Conservation (phyloP, 2,113 vertebrate genomes). For the Leiothrix lutea region DNA sequence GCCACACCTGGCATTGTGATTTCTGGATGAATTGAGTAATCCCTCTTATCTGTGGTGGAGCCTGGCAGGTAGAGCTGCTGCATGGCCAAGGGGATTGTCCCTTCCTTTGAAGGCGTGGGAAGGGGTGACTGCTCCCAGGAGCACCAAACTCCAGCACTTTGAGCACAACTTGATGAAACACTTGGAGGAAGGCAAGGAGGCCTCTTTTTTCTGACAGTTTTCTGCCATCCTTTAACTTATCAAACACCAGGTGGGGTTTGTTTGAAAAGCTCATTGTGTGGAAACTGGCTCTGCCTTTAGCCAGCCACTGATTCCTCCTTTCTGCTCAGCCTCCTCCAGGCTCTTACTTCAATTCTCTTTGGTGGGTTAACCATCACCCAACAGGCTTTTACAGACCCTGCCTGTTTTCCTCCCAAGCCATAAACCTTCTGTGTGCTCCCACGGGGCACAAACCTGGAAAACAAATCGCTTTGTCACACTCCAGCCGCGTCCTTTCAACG, state of each 20-base stretch:
- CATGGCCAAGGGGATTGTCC: accelerated
- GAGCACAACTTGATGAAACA: not conserved
- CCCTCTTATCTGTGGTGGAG: accelerated
- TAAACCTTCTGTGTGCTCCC: not conserved
- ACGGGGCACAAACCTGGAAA: not conserved
- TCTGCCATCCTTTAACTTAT: not conserved
- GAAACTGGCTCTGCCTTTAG: not conserved
- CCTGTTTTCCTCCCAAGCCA: not conserved
- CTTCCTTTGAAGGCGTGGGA: accelerated
- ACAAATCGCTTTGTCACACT: not conserved
- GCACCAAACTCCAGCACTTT: accelerated
- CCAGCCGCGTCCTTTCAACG: not conserved
- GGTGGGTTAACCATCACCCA: slow-evolving; percentile 9
- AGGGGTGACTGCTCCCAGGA: accelerated
- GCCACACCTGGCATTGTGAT: accelerated
- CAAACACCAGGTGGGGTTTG: not conserved
- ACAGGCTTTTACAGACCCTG: slow-evolving; percentile 21
- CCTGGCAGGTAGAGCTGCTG: not conserved
- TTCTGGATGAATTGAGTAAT: not conserved
- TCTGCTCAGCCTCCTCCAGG: not conserved
- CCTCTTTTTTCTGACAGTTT: not conserved
- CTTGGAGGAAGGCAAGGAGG: not conserved
- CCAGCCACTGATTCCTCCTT: not conserved
- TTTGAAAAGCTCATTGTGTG: not conserved
- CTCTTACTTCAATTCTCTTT: not conserved